Evolutionary conservation across 2,888 invertebrate genomes (phyloP).

Genomic region (Folsomia manolachei): DNA sequence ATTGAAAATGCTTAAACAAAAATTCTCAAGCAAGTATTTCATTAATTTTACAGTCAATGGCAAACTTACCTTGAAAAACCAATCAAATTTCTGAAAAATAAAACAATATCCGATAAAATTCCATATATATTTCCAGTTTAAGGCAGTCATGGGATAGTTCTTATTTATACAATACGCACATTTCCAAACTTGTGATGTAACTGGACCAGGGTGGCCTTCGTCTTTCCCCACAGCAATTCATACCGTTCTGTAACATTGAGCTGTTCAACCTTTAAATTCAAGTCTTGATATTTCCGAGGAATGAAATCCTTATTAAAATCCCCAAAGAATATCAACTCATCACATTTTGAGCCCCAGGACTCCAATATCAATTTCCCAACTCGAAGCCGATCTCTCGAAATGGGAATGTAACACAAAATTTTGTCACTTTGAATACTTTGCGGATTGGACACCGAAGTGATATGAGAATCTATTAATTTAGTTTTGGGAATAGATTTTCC

Average conservation of each 20-base stretch:
- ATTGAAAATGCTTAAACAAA: neutral
- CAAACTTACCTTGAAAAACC: conserved; percentile 48
- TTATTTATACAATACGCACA: neutral
- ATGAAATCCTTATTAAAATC: conserved; percentile 36
- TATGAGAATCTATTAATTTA: too few relatives aligned
- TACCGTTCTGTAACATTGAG: conserved; percentile 45
- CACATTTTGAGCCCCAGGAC: conserved; percentile 49
- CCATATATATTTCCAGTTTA: neutral
- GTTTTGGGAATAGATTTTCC: neutral
- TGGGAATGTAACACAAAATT: conserved; percentile 45
- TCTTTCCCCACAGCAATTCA: conserved; percentile 47
- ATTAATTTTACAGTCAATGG: conserved; percentile 42
- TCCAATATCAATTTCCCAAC: conserved; percentile 38
- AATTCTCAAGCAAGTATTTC: conserved; percentile 23
- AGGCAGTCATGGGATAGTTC: neutral
- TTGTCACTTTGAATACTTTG: too few relatives aligned
- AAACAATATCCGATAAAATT: neutral
- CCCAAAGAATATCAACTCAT: conserved; percentile 45
- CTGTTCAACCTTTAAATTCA: conserved; percentile 31
- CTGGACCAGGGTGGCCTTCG: conserved; percentile 40
- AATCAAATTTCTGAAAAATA: conserved; percentile 36
- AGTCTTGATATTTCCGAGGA: too few relatives aligned
- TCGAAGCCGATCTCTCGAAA: conserved; percentile 28
- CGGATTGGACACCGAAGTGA: too few relatives aligned
- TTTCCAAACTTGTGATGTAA: conserved; percentile 29